These are phyloP conservation scores for Hemicordylus capensis DNA, from an alignment of 2,113 vertebrate species.

Conservation along the genomic window DNA sequence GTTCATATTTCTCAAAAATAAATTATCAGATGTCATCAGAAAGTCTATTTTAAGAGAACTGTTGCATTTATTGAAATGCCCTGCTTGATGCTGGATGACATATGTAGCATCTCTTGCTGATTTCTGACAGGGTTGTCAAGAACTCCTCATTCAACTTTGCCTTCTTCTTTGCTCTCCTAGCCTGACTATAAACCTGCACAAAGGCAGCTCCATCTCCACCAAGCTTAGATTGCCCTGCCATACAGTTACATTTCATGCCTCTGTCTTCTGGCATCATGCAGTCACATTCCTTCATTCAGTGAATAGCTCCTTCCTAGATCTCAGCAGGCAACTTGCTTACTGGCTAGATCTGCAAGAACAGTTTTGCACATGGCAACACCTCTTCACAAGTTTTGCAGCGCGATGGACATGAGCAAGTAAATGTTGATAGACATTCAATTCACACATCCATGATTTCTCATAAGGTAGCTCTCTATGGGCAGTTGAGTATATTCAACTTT, in stretches of 20 bases:
- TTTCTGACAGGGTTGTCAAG: neutral
- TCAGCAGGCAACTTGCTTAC: conserved; percentile 33
- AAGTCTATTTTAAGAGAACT: neutral
- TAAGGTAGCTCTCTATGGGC: neutral
- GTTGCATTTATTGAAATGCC: neutral
- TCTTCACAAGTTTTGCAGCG: conserved; percentile 38
- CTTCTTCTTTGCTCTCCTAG: neutral
- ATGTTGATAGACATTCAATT: neutral
- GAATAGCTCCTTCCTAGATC: neutral
- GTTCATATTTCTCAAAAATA: neutral
- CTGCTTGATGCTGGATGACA: neutral
- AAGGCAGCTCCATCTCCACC: neutral
- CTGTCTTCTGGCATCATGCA: neutral
- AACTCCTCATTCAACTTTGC: neutral
- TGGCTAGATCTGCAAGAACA: conserved; percentile 18
- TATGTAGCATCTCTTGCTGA: neutral
- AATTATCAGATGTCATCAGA: neutral
- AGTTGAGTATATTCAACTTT: neutral
- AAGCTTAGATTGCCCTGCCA: neutral
- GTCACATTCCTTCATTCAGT: conserved; percentile 21
- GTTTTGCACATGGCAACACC: conserved; percentile 30
- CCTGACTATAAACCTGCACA: neutral
- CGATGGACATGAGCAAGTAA: neutral
- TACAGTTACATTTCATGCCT: neutral
- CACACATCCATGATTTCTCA: neutral